These are phyloP conservation scores for Huso huso DNA, from an alignment of 2,797 vertebrate species.

Conservation along the genomic window DNA sequence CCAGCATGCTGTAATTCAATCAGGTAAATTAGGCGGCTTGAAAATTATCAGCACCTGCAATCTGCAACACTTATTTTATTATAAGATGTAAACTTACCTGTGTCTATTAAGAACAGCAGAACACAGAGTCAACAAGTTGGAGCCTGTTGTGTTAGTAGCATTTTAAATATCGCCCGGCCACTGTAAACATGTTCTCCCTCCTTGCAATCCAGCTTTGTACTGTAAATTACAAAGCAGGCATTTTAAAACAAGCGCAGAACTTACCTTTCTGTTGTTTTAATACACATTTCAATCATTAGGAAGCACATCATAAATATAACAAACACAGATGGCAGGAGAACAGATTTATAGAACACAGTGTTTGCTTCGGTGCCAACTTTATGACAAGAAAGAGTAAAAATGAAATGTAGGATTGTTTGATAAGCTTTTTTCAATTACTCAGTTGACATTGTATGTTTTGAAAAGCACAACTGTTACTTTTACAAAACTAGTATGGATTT, in stretches of 20 bases:
- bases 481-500: too few relatives aligned
- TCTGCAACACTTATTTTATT: neutral
- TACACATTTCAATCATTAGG: too few relatives aligned
- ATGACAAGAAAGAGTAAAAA: too few relatives aligned
- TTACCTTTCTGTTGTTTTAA: too few relatives aligned
- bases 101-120: neutral
- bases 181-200: neutral
- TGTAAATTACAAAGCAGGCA: neutral
- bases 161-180: neutral
- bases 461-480: too few relatives aligned
- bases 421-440: too few relatives aligned
- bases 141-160: neutral
- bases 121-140: neutral
- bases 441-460: too few relatives aligned
- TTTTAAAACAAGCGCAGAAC: neutral
- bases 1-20: neutral
- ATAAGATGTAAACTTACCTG: neutral
- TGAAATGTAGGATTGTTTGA: too few relatives aligned
- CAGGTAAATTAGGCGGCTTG: neutral
- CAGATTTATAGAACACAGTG: too few relatives aligned
- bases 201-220: neutral
- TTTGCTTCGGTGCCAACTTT: too few relatives aligned
- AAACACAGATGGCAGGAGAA: too few relatives aligned
- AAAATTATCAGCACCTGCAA: slow-evolving; percentile 5
- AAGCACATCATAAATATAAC: too few relatives aligned